Evolutionary conservation across 2,888 invertebrate genomes (phyloP), one percentile per base, ranked within the genome.

Genomic region (Hanleya hanleyi): DNA sequence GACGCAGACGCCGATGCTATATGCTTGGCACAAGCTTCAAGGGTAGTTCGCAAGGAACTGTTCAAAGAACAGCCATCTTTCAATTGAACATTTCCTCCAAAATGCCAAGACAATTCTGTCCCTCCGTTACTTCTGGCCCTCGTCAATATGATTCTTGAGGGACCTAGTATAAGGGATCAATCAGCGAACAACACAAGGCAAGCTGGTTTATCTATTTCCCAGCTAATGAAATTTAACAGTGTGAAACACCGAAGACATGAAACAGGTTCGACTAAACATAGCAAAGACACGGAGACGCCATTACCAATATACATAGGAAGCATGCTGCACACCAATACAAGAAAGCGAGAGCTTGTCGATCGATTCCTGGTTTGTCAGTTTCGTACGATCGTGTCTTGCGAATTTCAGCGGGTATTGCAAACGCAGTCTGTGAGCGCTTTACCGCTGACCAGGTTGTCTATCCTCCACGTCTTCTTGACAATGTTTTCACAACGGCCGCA

Each of bases 401-500:
- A 41, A 12, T 41, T 12, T 41, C 47, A 41, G 12, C 47, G 12
- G 47, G n/a, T n/a, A 12, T 41, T n/a, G n/a, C 12, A 12, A 41
- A n/a, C n/a, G 47, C 47, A 15, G 47, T 41, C 12, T 41, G 47
- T 41, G 47, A 41, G n/a, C 47, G n/a, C n/a, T 41, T 15, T 41
- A 41, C 12, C 12, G 12, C 12, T 7, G 49, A 50, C n/a, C 7
- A 35, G 26, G 71, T 73, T 15, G 71, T 71, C 5, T 71, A 22
- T 36, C 71, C 71, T 7, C 22, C 71, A 29, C 12, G 6, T 9
- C 29, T 71, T 5, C 29, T 9, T 26, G 32, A 29, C 18, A 35
- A 67, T 12, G 62, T 74, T 6, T 72, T 72, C 61, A 72, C 71
- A 4, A 73, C 71, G 18, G 47, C 32, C 9, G 72, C 71, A 15